phyloP scores from a whole-genome alignment of 2,888 invertebrate genomes.

The Sepiola atlantica region DNA sequence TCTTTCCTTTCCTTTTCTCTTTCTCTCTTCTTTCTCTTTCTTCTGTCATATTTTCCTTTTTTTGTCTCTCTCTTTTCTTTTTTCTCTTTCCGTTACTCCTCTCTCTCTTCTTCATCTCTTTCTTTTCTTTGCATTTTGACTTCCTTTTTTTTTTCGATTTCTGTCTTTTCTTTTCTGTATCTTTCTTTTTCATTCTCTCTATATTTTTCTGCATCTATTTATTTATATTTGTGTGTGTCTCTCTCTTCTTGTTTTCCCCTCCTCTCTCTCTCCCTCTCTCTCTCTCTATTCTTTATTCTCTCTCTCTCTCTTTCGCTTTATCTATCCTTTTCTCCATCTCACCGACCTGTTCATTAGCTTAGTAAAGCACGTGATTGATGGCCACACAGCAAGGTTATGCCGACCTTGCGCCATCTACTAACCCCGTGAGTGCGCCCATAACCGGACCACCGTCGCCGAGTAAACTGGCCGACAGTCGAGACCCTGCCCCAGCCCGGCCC shows the following conservation, averaged over 20 bases:
- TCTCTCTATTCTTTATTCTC: not conserved
- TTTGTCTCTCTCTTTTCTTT: not conserved
- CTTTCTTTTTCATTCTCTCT: not conserved
- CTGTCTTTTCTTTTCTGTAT: not conserved
- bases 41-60: not conserved
- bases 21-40: not conserved
- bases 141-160: slow-evolving; percentile 41
- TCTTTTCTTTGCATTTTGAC: not conserved
- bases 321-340: not conserved
- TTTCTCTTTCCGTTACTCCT: not conserved
- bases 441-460: not conserved
- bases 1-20: not conserved
- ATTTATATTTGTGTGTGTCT: not conserved
- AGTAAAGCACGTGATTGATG: no score
- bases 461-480: no score
- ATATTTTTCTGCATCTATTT: not conserved
- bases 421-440: not conserved
- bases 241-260: not conserved
- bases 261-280: not conserved
- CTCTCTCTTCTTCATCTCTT: not conserved
- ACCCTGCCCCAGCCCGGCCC: no score
- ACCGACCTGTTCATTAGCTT: not conserved
- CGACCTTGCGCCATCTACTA: not conserved
- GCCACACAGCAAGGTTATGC: not conserved
- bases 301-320: not conserved